Percentiles rank a stretch among this genome's conserved stretches.
Evolutionary conservation across 2,113 vertebrate species (phyloP).

Genomic region (Plecturocebus donacophilus): DNA sequence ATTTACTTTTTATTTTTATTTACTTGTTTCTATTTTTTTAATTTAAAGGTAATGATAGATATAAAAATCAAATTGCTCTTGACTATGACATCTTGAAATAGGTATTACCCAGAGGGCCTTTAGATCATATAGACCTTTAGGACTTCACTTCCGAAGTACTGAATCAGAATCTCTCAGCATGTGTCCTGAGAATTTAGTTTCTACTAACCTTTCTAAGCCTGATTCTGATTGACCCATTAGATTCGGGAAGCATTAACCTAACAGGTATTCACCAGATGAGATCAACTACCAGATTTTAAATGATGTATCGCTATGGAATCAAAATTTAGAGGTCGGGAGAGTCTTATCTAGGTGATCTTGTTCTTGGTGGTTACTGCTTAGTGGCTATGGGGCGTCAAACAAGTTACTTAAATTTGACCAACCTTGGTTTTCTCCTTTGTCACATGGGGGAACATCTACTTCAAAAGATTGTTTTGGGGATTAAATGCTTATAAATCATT

Average conservation of each 20-base stretch:
- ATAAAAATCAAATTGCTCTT: conserved; percentile 37
- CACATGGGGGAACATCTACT: not conserved
- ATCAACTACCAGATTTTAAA: not conserved
- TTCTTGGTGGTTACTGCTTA: not conserved
- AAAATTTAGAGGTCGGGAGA: not conserved
- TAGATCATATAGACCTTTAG: not conserved
- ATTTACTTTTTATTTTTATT: not conserved
- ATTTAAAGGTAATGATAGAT: conserved; percentile 3
- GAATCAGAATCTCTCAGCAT: not conserved
- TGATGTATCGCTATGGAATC: not conserved
- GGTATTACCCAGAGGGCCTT: not conserved
- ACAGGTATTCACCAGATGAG: not conserved
- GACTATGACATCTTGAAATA: not conserved
- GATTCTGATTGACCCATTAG: not conserved
- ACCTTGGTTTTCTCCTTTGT: not conserved
- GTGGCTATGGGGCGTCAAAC: not conserved
- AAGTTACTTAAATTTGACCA: not conserved
- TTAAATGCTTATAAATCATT: not conserved
- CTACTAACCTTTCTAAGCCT: not conserved
- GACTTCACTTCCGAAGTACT: not conserved
- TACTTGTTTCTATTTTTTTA: conserved; percentile 30
- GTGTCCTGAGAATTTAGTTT: conserved; percentile 6
- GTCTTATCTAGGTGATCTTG: not conserved
- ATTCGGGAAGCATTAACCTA: conserved; percentile 6
- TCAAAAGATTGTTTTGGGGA: not conserved